Evolutionary conservation across 2,113 vertebrate species (phyloP).

Genomic region (Trogon melanurus): DNA sequence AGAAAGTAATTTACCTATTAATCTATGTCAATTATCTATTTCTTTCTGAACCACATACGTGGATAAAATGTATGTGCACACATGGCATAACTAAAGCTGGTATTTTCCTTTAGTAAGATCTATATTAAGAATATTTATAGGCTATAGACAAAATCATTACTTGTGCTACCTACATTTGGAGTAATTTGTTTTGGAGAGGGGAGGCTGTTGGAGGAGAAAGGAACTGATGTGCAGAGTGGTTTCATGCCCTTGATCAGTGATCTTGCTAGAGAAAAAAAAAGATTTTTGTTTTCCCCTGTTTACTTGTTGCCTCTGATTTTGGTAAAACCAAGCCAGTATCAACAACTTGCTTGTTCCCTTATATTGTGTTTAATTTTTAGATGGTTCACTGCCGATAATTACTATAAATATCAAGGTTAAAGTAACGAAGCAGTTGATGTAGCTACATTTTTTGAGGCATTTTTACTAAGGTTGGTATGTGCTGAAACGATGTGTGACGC

Average conservation of each 20-base stretch:
- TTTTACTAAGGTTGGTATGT: neutral
- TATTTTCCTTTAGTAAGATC: neutral
- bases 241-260: neutral
- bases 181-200: neutral
- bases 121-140: neutral
- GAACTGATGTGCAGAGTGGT: neutral
- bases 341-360: neutral
- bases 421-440: neutral
- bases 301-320: neutral
- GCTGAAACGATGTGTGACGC: neutral
- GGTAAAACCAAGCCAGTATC: neutral
- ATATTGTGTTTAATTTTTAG: neutral
- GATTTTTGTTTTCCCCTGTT: neutral
- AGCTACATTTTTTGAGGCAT: neutral
- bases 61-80: rapidly evolving
- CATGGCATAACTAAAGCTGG: neutral
- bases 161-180: neutral
- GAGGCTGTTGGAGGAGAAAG: neutral
- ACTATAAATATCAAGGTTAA: neutral
- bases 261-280: neutral
- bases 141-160: neutral
- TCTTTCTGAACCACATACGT: neutral
- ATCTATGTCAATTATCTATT: neutral
- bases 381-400: neutral
- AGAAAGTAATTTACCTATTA: neutral